Evolutionary conservation across 92 coral and sea anemone species (phyloP), one percentile per base, ranked within the genome.

Genomic region (Umimayanthus kanabou): DNA sequence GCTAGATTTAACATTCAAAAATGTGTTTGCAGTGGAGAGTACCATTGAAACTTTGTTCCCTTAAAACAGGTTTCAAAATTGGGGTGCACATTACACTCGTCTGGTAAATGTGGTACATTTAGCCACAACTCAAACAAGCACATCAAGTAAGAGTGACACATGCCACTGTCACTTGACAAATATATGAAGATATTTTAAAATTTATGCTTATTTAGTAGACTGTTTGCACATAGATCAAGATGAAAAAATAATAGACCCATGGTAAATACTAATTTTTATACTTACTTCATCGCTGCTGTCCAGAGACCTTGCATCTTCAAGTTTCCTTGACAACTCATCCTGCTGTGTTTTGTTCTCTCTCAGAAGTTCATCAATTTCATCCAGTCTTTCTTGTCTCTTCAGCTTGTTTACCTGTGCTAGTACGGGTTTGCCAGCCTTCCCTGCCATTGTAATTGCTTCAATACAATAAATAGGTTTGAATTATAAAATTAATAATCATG

Each of bases 311-410:
- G 96, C 92, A 67, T 97, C 99, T 66, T 93, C 94, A 50, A 93
- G 78, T 73, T 97, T 97, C 42, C 93, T 89, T 53, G 92, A 87
- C 49, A 95, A 30, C 29, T 85, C 90, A 39, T 95, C 94, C 58
- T 95, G 97, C 23, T 82, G 79, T 39, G 84, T 91, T 85, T 92
- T 92, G 66, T 85, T 93, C 55, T 87, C 90, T 33, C 85, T 81
- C 42, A 97, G 77, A 42, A 91, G 43, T 5, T 87, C 90, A 14
- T 95, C 96, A 67, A 97, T 91, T 81, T 97, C 98, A 7, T 87
- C 84, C 45, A 97, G 90, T 39, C 98, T 90, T 79, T 93, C 98
- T 78, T 95, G 93, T 77, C 99, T 90, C 76, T 93, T 93, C 82
- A 80, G 66, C 90, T 95, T 97, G 90, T 93, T 96, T 45, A 91